Evolutionary conservation across 2,888 invertebrate genomes (phyloP), one percentile per base, ranked within the genome.

Genomic region (Mesorhabditis sp.): DNA sequence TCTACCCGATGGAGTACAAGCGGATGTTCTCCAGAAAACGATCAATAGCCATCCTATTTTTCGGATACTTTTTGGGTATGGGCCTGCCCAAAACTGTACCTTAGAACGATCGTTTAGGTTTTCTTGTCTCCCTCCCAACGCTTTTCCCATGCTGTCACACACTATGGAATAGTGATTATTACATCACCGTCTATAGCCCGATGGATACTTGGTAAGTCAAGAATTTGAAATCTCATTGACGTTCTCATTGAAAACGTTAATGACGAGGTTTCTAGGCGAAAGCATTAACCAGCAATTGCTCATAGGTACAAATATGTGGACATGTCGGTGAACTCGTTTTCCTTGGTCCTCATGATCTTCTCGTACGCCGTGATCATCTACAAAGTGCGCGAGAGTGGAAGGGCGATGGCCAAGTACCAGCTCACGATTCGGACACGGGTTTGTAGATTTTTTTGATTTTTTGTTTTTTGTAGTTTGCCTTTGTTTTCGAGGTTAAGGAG

Each of bases 1-100:
- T 84, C 43, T 83, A 81, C 66, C 83, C 84, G 4, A 82, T 81
- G 80, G 80, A 80, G 66, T 84, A 84, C 76, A 80, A 83, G 68
- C 75, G 77, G 65, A 76, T 81, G 67, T 83, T 83, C 67, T 79
- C 80, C 7, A 70, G 76, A 42, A 62, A 68, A 2, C 69, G 76
- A 65, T 74, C 78, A 6, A 62, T 76, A 10, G 74, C 72, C 63
- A 71, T 80, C 13, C 76, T 80, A 45, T 58, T 78, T 41, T 70
- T 79, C 42, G 76, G 78, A 10, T 80, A 81, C 71, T 70, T 75
- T 43, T 65, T 72, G 15, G 75, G 74, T 5, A 45, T 72, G 10
- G 70, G 65, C 65, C 3, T 44, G 43, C 63, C n/a, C 58, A 50
- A 50, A 50, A 50, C 58, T 50, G n/a, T 50, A 10, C 58, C n/a